Evolutionary conservation across 1,140 invertebrate species (phyloP).

Genomic region (Drosophila serrata): DNA sequence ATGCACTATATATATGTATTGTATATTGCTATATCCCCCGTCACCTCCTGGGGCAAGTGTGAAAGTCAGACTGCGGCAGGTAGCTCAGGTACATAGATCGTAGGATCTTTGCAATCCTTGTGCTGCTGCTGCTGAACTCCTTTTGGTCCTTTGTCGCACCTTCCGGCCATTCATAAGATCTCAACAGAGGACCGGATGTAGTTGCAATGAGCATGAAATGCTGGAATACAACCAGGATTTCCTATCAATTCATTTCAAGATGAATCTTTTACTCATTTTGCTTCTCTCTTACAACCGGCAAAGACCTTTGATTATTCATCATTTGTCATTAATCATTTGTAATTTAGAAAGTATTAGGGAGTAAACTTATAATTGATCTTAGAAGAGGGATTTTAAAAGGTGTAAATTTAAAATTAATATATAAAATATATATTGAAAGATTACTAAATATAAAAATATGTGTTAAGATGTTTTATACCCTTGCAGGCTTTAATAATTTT

Average conservation of each 20-base stretch:
- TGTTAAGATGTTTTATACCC: too few relatives aligned
- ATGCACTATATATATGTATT: background rate
- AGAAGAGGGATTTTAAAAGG: background rate
- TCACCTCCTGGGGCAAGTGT: slow-evolving; percentile 32
- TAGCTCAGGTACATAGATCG: slow-evolving; percentile 34
- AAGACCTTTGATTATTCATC: background rate
- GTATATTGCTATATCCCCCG: background rate
- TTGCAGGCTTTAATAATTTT: too few relatives aligned
- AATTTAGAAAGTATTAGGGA: background rate
- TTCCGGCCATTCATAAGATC: slow-evolving; percentile 64
- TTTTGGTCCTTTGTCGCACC: slow-evolving; percentile 41
- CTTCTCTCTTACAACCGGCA: background rate
- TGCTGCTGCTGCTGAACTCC: background rate
- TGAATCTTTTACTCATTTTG: background rate
- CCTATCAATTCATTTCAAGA: background rate
- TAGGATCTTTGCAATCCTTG: slow-evolving; percentile 1
- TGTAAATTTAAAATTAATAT: background rate
- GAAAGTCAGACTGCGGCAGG: slow-evolving; percentile 62
- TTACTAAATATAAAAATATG: too few relatives aligned
- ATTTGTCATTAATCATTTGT: background rate
- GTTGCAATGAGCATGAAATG: slow-evolving; percentile 26
- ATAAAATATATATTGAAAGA: background rate
- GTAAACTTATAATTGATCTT: background rate
- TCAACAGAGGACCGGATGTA: slow-evolving; percentile 67
- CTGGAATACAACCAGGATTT: background rate